Evolutionary conservation across 2,888 invertebrate genomes (phyloP), one percentile per base, ranked within the genome.

Genomic region (Diarsia rubi): DNA sequence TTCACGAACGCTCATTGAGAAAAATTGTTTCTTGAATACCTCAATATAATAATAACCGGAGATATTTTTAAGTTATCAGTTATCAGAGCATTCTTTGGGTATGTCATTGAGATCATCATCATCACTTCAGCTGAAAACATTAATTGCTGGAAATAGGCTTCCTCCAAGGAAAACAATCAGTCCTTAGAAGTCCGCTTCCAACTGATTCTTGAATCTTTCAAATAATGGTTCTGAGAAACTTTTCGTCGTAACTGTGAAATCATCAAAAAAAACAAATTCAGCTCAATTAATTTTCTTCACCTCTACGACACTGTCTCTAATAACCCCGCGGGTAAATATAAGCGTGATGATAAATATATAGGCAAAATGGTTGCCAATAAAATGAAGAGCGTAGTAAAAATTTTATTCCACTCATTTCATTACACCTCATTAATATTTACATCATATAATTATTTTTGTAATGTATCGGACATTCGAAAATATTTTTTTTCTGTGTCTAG

Each of bases 321-420:
- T 59, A 69, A 60, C 24, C 42, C 37, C 42, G 45, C 14, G 47
- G 47, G 42, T 68, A 78, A 78, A 79, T 69, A 67, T 81, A 79
- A 27, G 27, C 16, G 64, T 65, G 75, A 68, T 80, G 81, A 81
- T 62, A 84, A 84, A 83, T 72, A 75, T 80, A 84, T 80, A 65
- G 71, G 54, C 47, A 64, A 73, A 59, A 66, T 24, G n/a, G 65
- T 67, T 75, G 70, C 84, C 75, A 81, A 75, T 82, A 80, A 80
- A 75, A 82, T 65, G 45, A 67, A 73, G 54, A 73, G 16, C 64
- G 64, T 69, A 47, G 60, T 82, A 78, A 69, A 70, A 63, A 0
- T 11, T 12, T 59, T 81, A 73, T 83, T 52, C 47, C 1, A 1
- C 24, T 69, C 73, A 69, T 83, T 83, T 81, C 69, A 73, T 73